These are phyloP conservation scores for Agrenia bidenticulata DNA, from an alignment of 2,888 invertebrate species.

Conservation along the genomic window DNA sequence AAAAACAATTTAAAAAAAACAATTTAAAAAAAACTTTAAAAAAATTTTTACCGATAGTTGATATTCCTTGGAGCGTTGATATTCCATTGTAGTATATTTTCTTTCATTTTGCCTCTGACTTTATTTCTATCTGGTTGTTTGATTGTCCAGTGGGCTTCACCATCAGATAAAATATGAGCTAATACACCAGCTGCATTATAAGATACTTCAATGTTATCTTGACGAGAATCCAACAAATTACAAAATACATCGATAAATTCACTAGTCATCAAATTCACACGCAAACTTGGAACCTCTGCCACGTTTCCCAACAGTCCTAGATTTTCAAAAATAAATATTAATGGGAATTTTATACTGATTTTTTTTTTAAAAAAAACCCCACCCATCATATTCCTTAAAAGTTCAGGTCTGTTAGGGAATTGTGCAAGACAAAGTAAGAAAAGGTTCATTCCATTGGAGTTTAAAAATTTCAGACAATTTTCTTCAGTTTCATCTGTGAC, in stretches of 20 bases:
- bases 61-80: conserved; percentile 85
- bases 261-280: conserved; percentile 79
- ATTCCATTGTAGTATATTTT: conserved; percentile 86
- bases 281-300: conserved; percentile 83
- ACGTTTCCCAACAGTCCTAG: conserved; percentile 79
- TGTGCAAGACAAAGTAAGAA: conserved; percentile 83
- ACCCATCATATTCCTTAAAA: conserved; percentile 98
- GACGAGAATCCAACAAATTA: conserved; percentile 76
- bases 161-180: conserved; percentile 93
- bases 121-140: conserved; percentile 68
- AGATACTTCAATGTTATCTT: conserved; percentile 94
- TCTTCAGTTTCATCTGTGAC: conserved; percentile 90
- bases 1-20: neutral
- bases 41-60: conserved; percentile 69
- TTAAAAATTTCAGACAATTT: conserved; percentile 88
- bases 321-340: no score
- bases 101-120: conserved; percentile 73
- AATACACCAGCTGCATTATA: conserved; percentile 95
- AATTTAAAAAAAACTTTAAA: no score
- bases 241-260: conserved; percentile 85
- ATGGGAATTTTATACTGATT: neutral
- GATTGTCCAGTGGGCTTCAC: conserved; percentile 78
- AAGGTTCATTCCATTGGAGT: conserved; percentile 82
- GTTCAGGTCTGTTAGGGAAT: conserved; percentile 84
- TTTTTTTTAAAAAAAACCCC: neutral